Conservation (phyloP, 2,113 vertebrate genomes). For the Alligator mississippiensis region DNA sequence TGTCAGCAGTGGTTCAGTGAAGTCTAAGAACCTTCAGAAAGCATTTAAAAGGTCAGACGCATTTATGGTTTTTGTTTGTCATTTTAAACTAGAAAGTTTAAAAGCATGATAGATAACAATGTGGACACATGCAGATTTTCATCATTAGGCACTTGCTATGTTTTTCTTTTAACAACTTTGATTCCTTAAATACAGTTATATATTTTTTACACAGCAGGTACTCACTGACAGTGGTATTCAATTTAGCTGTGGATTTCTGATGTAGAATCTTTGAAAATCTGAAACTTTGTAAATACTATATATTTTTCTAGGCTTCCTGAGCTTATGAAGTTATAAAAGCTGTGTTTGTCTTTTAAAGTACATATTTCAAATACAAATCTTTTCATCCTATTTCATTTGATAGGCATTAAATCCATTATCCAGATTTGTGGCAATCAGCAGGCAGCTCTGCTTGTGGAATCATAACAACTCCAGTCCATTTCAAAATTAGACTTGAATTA, state of each 20-base stretch:
- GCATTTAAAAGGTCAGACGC: neutral
- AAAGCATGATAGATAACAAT: neutral
- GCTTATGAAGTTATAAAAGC: neutral
- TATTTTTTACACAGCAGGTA: neutral
- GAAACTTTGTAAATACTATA: neutral
- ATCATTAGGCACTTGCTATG: neutral
- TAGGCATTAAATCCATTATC: neutral
- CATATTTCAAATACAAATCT: neutral
- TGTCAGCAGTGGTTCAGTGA: neutral
- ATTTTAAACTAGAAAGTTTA: slow-evolving; percentile 2
- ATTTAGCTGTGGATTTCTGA: slow-evolving; percentile 15
- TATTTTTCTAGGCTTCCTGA: neutral
- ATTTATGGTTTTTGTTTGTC: slow-evolving; percentile 14
- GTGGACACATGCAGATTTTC: neutral
- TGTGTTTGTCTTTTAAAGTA: neutral
- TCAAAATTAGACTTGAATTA: neutral
- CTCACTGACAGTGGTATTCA: neutral
- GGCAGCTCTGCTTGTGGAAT: neutral
- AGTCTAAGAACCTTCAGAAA: neutral
- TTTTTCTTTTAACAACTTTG: neutral
- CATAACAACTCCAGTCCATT: neutral
- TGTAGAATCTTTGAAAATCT: neutral
- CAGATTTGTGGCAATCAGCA: neutral
- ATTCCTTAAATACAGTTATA: neutral
- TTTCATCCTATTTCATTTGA: neutral